Percentiles rank a stretch among this genome's conserved stretches.
Evolutionary conservation across 1,140 invertebrate genomes (phyloP).

Genomic region (Heliconius himera): DNA sequence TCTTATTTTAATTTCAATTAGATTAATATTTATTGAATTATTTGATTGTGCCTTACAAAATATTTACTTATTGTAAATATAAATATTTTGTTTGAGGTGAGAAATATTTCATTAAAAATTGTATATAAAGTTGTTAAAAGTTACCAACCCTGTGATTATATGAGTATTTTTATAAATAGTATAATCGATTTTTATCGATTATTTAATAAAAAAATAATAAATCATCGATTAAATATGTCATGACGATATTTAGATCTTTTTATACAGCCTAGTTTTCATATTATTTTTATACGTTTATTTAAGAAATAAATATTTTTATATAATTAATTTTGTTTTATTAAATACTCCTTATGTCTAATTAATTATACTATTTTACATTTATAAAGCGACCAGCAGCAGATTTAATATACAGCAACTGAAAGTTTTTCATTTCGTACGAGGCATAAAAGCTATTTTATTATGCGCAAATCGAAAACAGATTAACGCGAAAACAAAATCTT

Average conservation of each 20-base stretch:
- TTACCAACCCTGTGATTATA: slow-evolving; percentile 56
- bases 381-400: no score
- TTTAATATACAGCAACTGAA: no score
- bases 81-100: neutral
- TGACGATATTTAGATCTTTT: slow-evolving; percentile 8
- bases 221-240: neutral
- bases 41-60: neutral
- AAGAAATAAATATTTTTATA: slow-evolving; percentile 29
- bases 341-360: neutral
- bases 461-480: no score
- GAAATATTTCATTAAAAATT: neutral
- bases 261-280: slow-evolving; percentile 27
- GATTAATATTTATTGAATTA: slow-evolving; percentile 1
- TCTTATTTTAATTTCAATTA: neutral
- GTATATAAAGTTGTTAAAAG: slow-evolving; percentile 24
- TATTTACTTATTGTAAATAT: slow-evolving; percentile 1
- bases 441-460: no score
- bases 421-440: no score
- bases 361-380: no score
- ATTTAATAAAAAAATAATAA: slow-evolving; percentile 4
- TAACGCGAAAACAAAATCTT: no score
- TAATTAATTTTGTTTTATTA: slow-evolving; percentile 8
- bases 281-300: slow-evolving; percentile 21
- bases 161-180: neutral
- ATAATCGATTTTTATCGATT: neutral